A percentile compares a stretch with the other conserved stretches of the same genome.
Evolutionary conservation across 2,888 invertebrate genomes (phyloP).

Genomic region (Diadegma fenestrale): DNA sequence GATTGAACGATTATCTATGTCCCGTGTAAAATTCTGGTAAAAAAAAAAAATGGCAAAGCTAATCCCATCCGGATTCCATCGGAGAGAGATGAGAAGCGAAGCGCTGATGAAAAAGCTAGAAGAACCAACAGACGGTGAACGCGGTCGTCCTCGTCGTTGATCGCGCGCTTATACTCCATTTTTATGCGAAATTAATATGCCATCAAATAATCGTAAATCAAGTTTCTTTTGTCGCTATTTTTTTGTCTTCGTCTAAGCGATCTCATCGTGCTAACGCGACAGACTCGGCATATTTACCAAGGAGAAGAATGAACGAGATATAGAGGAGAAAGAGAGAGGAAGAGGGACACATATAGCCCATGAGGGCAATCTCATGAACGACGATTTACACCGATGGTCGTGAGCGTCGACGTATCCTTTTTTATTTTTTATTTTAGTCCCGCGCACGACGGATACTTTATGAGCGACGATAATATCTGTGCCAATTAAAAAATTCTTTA

Average conservation of each 20-base stretch:
- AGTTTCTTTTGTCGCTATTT: conserved; percentile 64
- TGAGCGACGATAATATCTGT: conserved; percentile 72
- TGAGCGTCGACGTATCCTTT: conserved; percentile 61
- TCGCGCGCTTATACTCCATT: conserved; percentile 60
- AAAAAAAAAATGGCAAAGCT: conserved; percentile 24
- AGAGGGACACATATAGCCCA: conserved; percentile 47
- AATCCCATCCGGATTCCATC: conserved; percentile 65
- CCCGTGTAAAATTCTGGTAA: neutral
- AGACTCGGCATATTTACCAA: conserved; percentile 66
- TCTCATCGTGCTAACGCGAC: conserved; percentile 42
- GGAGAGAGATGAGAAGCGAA: conserved; percentile 28
- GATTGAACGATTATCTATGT: neutral
- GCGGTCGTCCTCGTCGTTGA: conserved; percentile 48
- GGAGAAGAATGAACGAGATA: conserved; percentile 47
- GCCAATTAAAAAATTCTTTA: conserved; percentile 75
- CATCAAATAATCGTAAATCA: conserved; percentile 69
- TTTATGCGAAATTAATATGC: conserved; percentile 69
- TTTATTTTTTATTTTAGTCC: conserved; percentile 31
- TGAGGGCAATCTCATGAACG: conserved; percentile 67
- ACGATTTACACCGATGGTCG: conserved; percentile 69
- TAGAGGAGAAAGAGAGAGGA: conserved; percentile 48
- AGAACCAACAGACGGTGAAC: conserved; percentile 39
- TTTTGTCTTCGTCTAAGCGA: conserved; percentile 24
- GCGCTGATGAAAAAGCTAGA: conserved; percentile 2
- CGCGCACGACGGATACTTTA: conserved; percentile 67